A percentile compares a stretch with the other conserved stretches of the same genome.
Evolutionary conservation across 2,888 invertebrate species (phyloP).

Genomic region (Azorinus chamasolen): DNA sequence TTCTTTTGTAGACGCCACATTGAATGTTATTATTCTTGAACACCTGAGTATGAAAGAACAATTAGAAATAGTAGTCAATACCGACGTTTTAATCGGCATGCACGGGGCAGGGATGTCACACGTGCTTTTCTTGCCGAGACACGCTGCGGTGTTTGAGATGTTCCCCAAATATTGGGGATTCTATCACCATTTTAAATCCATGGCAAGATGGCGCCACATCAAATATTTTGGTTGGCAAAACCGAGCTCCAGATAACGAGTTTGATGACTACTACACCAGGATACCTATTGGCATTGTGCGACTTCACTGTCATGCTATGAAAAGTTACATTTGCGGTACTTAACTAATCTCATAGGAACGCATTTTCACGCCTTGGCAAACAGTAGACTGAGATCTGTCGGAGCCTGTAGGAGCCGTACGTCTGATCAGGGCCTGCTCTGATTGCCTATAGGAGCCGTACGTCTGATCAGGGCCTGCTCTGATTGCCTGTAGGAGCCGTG

Average conservation of each 20-base stretch:
- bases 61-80: constrained; percentile 43
- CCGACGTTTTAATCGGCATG: constrained; percentile 63
- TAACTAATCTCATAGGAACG: no score
- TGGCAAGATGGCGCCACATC: constrained; percentile 52
- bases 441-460: no score
- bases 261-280: constrained; percentile 38
- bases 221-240: constrained; percentile 63
- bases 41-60: constrained; percentile 51
- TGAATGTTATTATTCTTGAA: constrained; percentile 46
- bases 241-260: constrained; percentile 45
- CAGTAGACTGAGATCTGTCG: no score
- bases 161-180: constrained; percentile 62
- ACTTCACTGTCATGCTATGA: not conserved
- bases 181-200: constrained; percentile 53
- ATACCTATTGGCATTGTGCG: constrained; percentile 32
- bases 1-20: constrained; percentile 13
- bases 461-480: no score
- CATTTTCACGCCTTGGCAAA: no score
- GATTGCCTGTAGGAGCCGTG: no score
- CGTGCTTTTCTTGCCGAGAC: constrained; percentile 49
- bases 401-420: no score
- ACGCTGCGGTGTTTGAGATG: constrained; percentile 57
- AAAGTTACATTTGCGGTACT: no score
- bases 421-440: no score
- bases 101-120: constrained; percentile 63